Evolutionary conservation across 2,888 invertebrate genomes (phyloP).

Genomic region (Tanytarsus gracilentus): DNA sequence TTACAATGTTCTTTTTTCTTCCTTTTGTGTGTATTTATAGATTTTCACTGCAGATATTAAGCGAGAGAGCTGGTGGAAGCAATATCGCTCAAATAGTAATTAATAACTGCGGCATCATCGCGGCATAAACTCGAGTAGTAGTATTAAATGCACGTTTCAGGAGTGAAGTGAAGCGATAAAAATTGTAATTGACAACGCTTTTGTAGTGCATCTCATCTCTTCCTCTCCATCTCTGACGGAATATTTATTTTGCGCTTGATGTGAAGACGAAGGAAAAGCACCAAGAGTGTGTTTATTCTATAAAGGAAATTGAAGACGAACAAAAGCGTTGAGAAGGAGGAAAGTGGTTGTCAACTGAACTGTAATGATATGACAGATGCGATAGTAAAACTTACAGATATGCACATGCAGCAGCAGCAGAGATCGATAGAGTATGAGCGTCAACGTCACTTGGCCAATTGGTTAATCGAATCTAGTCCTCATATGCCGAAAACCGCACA

Average conservation of each 20-base stretch:
- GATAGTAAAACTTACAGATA: slow-evolving; percentile 40
- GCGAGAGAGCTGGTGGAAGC: too few species aligned
- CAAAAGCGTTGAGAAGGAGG: neutral
- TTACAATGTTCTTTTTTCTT: neutral
- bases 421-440: slow-evolving; percentile 44
- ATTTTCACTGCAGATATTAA: neutral
- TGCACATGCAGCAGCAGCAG: slow-evolving; percentile 35
- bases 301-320: neutral
- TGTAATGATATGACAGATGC: slow-evolving; percentile 39
- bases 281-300: too few species aligned
- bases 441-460: slow-evolving; percentile 44
- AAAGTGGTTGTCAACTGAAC: neutral
- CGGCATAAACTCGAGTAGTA: neutral
- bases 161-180: neutral
- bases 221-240: too few species aligned
- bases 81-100: neutral
- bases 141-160: neutral
- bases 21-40: slow-evolving; percentile 4
- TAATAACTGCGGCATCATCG: neutral
- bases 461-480: slow-evolving; percentile 43
- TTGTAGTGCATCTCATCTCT: neutral
- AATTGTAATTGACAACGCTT: neutral
- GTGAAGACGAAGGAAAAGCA: neutral
- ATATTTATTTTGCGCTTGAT: too few species aligned
- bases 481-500: slow-evolving; percentile 38